These are phyloP conservation scores for Periplaneta americana DNA, from an alignment of 1,140 invertebrate species.

Conservation along the genomic window DNA sequence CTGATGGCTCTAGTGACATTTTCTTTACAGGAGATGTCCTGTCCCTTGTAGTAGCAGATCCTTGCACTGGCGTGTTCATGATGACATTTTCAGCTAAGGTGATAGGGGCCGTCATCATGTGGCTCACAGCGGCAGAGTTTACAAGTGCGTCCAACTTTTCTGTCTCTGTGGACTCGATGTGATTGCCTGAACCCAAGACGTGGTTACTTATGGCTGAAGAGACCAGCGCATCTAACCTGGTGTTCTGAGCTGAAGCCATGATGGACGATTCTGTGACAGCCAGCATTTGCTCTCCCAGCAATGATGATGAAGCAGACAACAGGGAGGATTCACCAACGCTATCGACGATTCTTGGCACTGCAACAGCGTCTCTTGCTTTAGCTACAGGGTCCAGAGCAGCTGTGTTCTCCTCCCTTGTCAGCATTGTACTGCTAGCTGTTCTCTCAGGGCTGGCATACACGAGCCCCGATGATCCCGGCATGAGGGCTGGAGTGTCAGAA, in stretches of 20 bases:
- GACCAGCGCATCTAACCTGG: conserved; percentile 7
- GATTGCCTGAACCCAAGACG: neutral
- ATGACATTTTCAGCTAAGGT: neutral
- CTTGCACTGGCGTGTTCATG: neutral
- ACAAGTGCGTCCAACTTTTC: conserved; percentile 12
- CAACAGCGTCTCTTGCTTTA: neutral
- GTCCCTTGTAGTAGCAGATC: neutral
- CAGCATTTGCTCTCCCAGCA: neutral
- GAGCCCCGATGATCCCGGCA: neutral
- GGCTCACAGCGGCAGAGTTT: conserved; percentile 5
- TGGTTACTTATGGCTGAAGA: conserved; percentile 6
- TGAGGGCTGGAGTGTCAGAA: neutral
- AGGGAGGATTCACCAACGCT: neutral
- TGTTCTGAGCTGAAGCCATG: neutral
- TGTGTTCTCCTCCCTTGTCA: neutral
- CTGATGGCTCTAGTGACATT: neutral
- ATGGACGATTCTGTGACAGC: neutral
- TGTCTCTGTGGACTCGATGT: neutral
- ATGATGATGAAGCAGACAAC: neutral
- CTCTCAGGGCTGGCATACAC: neutral
- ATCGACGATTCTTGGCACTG: neutral
- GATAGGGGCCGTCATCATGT: neutral
- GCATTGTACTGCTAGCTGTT: neutral
- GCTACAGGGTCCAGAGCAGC: neutral
- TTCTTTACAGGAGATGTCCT: neutral